These are phyloP conservation scores for Synergus gifuensis DNA, from an alignment of 2,888 invertebrate species.

Conservation along the genomic window DNA sequence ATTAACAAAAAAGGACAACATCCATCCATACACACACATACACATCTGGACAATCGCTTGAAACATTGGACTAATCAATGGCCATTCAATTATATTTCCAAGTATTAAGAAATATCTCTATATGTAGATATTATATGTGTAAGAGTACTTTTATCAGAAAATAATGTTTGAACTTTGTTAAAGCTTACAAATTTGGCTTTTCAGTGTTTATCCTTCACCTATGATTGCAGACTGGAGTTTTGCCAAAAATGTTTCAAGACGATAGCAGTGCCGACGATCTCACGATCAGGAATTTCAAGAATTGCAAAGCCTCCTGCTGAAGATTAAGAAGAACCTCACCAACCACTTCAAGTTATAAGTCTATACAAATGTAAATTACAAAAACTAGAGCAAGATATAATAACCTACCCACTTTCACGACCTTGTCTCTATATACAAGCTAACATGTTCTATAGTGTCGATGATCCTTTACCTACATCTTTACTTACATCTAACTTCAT, in stretches of 20 bases:
- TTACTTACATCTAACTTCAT: neutral
- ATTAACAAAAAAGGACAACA: no score
- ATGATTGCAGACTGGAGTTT: constrained; percentile 24
- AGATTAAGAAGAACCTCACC: neutral
- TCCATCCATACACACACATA: no score
- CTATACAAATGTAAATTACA: neutral
- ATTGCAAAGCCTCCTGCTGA: constrained; percentile 10
- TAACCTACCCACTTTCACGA: neutral
- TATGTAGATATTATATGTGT: no score
- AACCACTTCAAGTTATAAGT: constrained; percentile 18
- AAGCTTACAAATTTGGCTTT: neutral
- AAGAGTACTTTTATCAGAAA: no score
- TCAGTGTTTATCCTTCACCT: neutral
- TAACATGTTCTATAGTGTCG: neutral
- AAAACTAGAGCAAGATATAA: neutral
- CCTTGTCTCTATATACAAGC: neutral
- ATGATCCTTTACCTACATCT: constrained; percentile 7
- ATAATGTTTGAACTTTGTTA: neutral
- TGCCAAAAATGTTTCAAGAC: constrained; percentile 15
- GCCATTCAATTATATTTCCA: no score
- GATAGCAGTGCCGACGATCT: constrained; percentile 5
- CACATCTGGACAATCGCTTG: no score
- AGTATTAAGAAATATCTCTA: no score
- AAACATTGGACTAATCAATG: no score
- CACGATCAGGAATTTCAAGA: constrained; percentile 21